These are phyloP conservation scores for Tragelaphus oryx DNA, from an alignment of 2,797 vertebrate genomes.

Conservation along the genomic window DNA sequence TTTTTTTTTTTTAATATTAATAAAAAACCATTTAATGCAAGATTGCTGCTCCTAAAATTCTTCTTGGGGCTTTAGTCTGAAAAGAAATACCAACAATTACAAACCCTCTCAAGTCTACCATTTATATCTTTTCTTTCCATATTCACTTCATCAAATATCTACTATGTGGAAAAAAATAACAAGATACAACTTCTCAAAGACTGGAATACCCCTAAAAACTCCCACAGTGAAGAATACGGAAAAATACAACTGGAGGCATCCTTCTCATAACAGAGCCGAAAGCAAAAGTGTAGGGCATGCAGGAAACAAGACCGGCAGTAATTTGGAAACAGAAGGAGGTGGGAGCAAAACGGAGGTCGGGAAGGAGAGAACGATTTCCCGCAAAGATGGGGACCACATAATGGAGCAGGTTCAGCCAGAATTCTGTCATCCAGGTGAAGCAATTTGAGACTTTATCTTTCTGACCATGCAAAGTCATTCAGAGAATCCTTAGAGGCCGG, in stretches of 20 bases:
- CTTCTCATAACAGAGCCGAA: background rate
- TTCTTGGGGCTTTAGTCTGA: background rate
- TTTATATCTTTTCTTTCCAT: background rate
- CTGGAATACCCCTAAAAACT: background rate
- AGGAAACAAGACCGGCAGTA: background rate
- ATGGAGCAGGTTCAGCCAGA: background rate
- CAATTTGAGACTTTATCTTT: background rate
- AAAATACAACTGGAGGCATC: background rate
- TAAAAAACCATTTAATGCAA: background rate
- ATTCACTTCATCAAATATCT: background rate
- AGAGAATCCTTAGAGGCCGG: background rate
- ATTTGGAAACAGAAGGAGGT: fast-evolving
- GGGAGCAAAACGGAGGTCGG: background rate
- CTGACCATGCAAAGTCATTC: background rate
- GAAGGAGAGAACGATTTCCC: background rate
- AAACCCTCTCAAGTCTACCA: background rate
- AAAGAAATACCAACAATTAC: background rate
- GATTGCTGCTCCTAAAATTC: background rate
- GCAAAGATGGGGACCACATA: fast-evolving
- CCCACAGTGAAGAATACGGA: background rate
- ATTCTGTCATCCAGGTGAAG: fast-evolving
- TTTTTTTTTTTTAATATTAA: background rate
- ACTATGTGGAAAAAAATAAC: background rate
- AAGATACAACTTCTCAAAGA: background rate
- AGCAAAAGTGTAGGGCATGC: background rate